These are phyloP conservation scores for Drosophila navojoa DNA, from an alignment of 1,140 invertebrate species.

Conservation along the genomic window DNA sequence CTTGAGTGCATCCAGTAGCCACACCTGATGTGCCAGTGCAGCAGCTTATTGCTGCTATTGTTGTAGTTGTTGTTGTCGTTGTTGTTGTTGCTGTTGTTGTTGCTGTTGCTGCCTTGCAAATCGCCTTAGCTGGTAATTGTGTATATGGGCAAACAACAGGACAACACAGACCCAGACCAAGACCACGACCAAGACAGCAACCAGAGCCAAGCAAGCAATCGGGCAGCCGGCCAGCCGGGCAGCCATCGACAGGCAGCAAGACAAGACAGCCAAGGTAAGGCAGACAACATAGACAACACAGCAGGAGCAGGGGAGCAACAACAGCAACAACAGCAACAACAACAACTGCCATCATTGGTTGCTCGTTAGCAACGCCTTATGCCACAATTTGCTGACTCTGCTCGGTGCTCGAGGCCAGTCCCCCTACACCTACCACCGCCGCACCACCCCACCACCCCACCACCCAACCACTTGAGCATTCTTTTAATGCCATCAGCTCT, in stretches of 20 bases:
- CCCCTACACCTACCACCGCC: too few species aligned
- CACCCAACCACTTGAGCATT: conserved; percentile 22
- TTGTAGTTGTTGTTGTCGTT: conserved; percentile 36
- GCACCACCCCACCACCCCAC: too few species aligned
- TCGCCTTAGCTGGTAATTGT: conserved; percentile 81
- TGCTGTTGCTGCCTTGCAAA: conserved; percentile 60
- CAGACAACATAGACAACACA: too few species aligned
- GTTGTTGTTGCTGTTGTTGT: conserved; percentile 44
- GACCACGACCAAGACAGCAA: conserved; percentile 14
- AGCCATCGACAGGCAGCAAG: too few species aligned
- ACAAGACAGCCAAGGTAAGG: too few species aligned
- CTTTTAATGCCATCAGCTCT: conserved; percentile 69
- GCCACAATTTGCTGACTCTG: conserved; percentile 72
- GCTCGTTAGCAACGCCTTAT: conserved; percentile 78
- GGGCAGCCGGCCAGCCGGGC: too few species aligned
- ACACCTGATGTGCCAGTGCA: conserved; percentile 56
- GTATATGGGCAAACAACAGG: conserved; percentile 69
- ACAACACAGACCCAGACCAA: conserved; percentile 12
- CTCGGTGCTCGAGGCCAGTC: conserved; percentile 19
- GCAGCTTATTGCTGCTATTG: neutral
- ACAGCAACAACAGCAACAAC: too few species aligned
- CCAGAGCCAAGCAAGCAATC: too few species aligned
- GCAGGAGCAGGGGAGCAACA: neutral
- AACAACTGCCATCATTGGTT: conserved; percentile 1
- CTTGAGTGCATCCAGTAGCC: conserved; percentile 62